Percentiles rank a stretch among this genome's conserved stretches.
These are phyloP conservation scores for Sinocyclocheilus grahami DNA, from an alignment of 2,113 vertebrate species.

Conservation along the genomic window DNA sequence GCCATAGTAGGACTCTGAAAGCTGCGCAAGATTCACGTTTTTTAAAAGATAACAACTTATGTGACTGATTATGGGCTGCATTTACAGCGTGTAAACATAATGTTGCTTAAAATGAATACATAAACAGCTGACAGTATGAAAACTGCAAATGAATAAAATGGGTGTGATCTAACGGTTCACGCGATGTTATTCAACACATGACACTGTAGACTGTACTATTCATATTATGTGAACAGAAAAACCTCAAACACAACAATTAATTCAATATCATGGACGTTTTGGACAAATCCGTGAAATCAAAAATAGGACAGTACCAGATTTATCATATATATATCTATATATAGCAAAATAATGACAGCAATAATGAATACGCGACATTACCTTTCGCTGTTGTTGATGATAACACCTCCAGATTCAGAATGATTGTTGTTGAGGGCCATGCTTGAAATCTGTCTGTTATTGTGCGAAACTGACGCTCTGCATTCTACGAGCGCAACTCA, in stretches of 20 bases:
- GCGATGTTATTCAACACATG: slow-evolving; percentile 17
- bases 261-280: not conserved
- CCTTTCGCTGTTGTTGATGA: slow-evolving; percentile 97
- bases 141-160: not conserved
- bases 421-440: slow-evolving; percentile 96
- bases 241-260: not conserved
- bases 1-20: slow-evolving; percentile 1
- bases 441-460: slow-evolving; percentile 48
- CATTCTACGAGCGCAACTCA: slow-evolving; percentile 14
- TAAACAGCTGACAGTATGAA: not conserved
- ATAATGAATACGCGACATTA: slow-evolving; percentile 56
- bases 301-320: not conserved
- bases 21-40: slow-evolving; percentile 12
- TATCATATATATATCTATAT: not conserved
- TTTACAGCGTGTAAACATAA: not conserved
- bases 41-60: not conserved
- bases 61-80: not conserved
- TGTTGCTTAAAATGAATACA: not conserved
- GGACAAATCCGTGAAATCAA: not conserved
- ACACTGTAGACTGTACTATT: not conserved
- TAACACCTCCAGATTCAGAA: slow-evolving; percentile 89
- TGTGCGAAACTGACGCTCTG: not conserved
- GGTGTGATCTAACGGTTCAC: slow-evolving; percentile 19
- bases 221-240: not conserved
- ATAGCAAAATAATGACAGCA: not conserved